A percentile compares a stretch with the other conserved stretches of the same genome.
phyloP scores from a whole-genome alignment of 2,113 vertebrate species.

The Myotis lucifugus region DNA sequence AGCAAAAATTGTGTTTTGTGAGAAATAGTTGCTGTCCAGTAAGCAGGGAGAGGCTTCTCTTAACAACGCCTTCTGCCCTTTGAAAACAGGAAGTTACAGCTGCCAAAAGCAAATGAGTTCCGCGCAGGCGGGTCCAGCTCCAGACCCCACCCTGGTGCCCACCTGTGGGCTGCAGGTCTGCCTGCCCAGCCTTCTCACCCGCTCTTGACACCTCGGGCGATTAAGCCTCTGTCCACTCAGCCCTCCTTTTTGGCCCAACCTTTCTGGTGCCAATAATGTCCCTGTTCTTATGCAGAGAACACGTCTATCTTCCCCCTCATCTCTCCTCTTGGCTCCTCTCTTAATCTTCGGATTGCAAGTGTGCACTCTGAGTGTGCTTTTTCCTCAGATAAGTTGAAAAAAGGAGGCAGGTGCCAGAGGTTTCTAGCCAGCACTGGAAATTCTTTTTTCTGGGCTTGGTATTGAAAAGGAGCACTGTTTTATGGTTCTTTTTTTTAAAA shows the following conservation, averaged over 20 bases:
- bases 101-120: not conserved
- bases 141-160: not conserved
- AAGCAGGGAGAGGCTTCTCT: not conserved
- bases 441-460: not conserved
- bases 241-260: not conserved
- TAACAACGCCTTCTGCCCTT: not conserved
- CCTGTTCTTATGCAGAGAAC: constrained; percentile 7
- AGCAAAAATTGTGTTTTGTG: not conserved
- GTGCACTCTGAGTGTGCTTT: not conserved
- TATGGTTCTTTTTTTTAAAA: not conserved
- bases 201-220: not conserved
- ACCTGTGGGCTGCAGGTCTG: not conserved
- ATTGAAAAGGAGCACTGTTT: not conserved
- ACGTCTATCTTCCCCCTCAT: not conserved
- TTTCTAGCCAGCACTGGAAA: not conserved
- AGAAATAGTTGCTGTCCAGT: not conserved
- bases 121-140: accelerated
- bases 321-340: not conserved
- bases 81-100: constrained; percentile 19
- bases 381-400: not conserved
- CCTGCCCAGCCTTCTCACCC: no score
- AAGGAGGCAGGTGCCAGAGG: not conserved
- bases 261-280: not conserved
- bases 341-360: not conserved
- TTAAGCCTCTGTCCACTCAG: accelerated